Evolutionary conservation across 2,797 vertebrate genomes (phyloP).

Genomic region (Menidia menidia): DNA sequence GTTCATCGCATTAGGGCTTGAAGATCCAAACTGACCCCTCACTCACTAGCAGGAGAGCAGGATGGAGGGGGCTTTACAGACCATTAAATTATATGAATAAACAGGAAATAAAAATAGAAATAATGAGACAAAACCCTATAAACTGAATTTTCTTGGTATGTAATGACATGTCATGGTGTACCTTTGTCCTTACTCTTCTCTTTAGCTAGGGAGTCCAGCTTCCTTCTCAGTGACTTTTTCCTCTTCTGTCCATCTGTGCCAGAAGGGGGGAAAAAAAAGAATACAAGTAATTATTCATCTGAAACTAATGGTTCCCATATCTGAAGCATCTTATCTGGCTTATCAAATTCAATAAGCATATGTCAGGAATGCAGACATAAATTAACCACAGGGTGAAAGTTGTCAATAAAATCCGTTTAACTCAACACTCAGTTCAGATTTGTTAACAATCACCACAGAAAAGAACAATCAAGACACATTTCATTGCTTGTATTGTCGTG

Average conservation of each 20-base stretch:
- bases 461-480: constrained; percentile 19
- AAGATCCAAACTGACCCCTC: constrained; percentile 14
- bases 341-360: constrained; percentile 54
- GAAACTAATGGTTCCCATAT: constrained; percentile 51
- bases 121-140: too few relatives aligned
- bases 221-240: constrained; percentile 96
- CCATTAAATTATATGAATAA: not conserved
- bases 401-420: constrained; percentile 43
- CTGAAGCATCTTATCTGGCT: constrained; percentile 43
- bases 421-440: constrained; percentile 23
- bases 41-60: not conserved
- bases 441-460: constrained; percentile 24
- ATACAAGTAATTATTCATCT: constrained; percentile 34
- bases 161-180: constrained; percentile 32
- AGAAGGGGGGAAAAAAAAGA: constrained; percentile 10
- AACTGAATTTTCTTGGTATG: not conserved
- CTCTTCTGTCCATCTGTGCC: constrained; percentile 95
- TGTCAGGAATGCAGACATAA: constrained; percentile 57
- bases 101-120: too few relatives aligned
- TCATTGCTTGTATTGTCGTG: constrained; percentile 6
- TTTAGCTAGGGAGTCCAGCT: constrained; percentile 94
- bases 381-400: constrained; percentile 25
- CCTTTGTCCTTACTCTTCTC: constrained; percentile 96
- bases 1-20: constrained; percentile 61
- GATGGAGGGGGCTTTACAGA: not conserved